A percentile compares a stretch with the other conserved stretches of the same genome.
These are phyloP conservation scores for Calidris pugnax DNA, from an alignment of 2,113 vertebrate species.

Conservation along the genomic window DNA sequence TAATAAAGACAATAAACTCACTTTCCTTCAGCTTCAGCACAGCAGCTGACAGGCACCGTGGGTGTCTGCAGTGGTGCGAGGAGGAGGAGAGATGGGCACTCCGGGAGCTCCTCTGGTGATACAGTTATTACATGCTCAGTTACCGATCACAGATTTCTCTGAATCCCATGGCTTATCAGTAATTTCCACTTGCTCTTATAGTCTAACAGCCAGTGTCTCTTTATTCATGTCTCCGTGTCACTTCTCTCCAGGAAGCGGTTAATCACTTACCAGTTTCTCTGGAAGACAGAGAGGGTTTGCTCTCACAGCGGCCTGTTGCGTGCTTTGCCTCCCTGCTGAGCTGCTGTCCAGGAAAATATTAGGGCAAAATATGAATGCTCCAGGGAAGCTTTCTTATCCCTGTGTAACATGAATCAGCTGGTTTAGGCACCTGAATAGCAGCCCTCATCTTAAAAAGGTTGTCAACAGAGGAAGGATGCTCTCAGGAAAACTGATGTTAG, in stretches of 20 bases:
- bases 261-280: background rate
- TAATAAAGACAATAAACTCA: background rate
- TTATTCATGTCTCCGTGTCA: background rate
- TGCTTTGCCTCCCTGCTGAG: background rate
- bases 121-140: background rate
- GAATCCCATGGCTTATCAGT: background rate
- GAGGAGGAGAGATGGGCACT: background rate
- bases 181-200: background rate
- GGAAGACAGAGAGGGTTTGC: background rate
- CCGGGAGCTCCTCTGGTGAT: background rate
- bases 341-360: background rate
- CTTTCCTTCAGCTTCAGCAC: background rate
- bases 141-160: background rate
- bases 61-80: background rate
- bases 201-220: background rate
- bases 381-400: background rate
- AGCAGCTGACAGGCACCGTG: background rate
- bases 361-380: background rate
- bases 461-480: background rate
- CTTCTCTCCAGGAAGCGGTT: background rate
- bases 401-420: background rate
- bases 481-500: background rate
- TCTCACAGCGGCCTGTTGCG: background rate
- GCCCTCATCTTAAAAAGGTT: background rate
- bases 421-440: background rate